Evolutionary conservation across 2,888 invertebrate species (phyloP), one percentile per base, ranked within the genome.

Genomic region (Acanthococcus lagerstroemiae): DNA sequence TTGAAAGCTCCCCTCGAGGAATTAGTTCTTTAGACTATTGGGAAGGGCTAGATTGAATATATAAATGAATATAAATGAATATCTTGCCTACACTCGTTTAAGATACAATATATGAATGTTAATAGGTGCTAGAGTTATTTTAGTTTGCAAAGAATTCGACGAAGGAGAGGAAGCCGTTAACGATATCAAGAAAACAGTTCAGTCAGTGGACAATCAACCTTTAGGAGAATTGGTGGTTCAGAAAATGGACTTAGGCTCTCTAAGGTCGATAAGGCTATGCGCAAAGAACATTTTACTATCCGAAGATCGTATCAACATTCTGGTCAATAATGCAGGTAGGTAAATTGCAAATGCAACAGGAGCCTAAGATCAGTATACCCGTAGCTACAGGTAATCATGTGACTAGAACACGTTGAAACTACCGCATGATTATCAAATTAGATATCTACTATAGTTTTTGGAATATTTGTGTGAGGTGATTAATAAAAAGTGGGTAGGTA

Each of bases 141-240:
- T 81, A 71, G 81, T 80, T 0, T 80, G 80, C 70, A 71, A 81
- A 56, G 75, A 79, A 71, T 46, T 74, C 1, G 71, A 73, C 19
- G 75, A 75, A 67, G 79, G 76, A 0, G 72, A 76, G 60, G 69
- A 71, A 48, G 78, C 79, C 7, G 75, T 76, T 4, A 44, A 67
- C 0, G 72, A 71, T 2, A 72, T 73, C 24, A 67, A 69, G 9
- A 58, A 70, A 22, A 55, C 67, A 0, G 56, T 70, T 2, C 63
- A 44, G 1, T 17, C 56, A 2, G 67, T 26, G 5, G 30, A 66
- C 19, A 50, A 66, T 61, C 17, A 61, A 67, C 54, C 55, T 2
- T 68, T 73, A 73, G 75, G 76, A 0, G 75, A 78, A 60, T 71
- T 83, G 22, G 73, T 78, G 1, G 73, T 81, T 1, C 76, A 78